These are phyloP conservation scores for Operophtera brumata DNA, from an alignment of 2,888 invertebrate genomes.

Conservation along the genomic window DNA sequence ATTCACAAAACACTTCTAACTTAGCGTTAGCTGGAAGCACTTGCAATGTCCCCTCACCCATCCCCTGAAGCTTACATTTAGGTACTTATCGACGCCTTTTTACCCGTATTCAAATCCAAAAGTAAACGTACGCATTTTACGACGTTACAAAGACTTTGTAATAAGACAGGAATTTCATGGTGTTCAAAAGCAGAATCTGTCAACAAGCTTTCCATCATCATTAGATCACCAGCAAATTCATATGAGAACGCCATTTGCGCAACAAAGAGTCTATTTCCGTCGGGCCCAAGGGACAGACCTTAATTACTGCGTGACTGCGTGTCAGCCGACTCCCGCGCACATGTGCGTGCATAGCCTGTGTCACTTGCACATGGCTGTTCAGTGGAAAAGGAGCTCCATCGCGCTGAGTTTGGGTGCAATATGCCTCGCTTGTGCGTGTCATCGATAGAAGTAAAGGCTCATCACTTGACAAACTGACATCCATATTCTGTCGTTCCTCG, in stretches of 20 bases:
- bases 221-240: constrained; percentile 18
- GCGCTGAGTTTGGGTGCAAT: background rate
- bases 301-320: constrained; percentile 43
- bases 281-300: constrained; percentile 53
- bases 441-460: too few species aligned
- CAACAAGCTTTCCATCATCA: constrained; percentile 11
- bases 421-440: background rate
- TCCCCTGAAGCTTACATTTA: background rate
- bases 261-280: constrained; percentile 54
- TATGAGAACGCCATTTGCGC: constrained; percentile 26
- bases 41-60: too few species aligned
- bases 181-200: background rate
- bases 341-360: constrained; percentile 29
- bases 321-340: constrained; percentile 47
- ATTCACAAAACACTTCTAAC: too few species aligned
- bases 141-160: too few species aligned
- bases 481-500: too few species aligned
- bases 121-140: too few species aligned
- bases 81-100: background rate
- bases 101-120: too few species aligned
- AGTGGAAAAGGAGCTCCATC: background rate
- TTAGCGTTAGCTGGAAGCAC: too few species aligned
- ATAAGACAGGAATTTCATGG: too few species aligned
- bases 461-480: too few species aligned
- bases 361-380: background rate